phyloP scores from a whole-genome alignment of 2,888 invertebrate species.

The Ennomos fuscantarius region DNA sequence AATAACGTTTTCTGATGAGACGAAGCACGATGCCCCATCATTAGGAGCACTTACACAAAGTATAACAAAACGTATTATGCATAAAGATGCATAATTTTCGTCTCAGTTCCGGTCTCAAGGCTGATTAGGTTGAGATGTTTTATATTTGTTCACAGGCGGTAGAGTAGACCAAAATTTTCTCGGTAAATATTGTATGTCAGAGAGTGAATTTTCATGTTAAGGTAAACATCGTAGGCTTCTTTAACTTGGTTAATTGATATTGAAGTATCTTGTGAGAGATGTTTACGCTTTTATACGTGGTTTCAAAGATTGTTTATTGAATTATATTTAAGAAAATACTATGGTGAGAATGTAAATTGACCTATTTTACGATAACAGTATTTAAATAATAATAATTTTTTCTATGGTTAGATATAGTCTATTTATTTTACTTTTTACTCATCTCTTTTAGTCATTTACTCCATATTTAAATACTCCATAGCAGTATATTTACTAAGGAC shows the following conservation, averaged over 20 bases:
- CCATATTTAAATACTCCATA: no score
- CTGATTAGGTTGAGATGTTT: neutral
- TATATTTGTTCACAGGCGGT: neutral
- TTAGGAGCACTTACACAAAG: conserved; percentile 17
- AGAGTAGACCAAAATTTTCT: neutral
- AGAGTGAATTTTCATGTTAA: conserved; percentile 7
- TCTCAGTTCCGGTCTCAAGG: conserved; percentile 2
- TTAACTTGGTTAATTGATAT: conserved; percentile 5
- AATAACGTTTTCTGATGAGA: conserved; percentile 25
- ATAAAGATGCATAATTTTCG: neutral
- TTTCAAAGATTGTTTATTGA: no score
- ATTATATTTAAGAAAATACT: no score
- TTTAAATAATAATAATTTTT: no score
- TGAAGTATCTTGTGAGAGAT: no score
- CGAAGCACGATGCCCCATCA: conserved; percentile 9
- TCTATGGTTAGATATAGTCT: no score
- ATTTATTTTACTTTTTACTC: no score
- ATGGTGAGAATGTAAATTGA: no score
- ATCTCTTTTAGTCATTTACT: no score
- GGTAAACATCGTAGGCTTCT: conserved; percentile 1
- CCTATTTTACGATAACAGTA: no score
- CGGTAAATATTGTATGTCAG: neutral
- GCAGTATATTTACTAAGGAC: no score
- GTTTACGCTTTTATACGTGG: no score
- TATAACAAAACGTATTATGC: conserved; percentile 12